Conservation (phyloP, 2,888 invertebrate genomes). For the Lithophane semibrunnea region DNA sequence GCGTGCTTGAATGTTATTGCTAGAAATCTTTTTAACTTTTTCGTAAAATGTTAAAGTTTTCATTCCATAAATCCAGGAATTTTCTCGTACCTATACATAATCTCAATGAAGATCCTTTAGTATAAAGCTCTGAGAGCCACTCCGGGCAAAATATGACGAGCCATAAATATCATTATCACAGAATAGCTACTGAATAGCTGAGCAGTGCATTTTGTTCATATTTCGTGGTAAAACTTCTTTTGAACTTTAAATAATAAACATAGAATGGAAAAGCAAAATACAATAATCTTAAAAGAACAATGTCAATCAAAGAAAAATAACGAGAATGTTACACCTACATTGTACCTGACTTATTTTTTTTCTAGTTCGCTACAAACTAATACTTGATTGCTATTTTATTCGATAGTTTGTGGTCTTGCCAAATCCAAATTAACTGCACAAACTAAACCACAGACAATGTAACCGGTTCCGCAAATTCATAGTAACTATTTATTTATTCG, state of each 20-base stretch:
- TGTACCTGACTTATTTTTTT: neutral
- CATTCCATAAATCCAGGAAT: neutral
- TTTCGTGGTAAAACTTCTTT: constrained; percentile 13
- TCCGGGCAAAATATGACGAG: constrained; percentile 37
- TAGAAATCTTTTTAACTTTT: neutral
- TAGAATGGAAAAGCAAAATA: constrained; percentile 4
- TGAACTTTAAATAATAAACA: neutral
- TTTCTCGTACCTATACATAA: neutral
- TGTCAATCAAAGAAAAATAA: neutral
- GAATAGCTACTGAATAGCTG: constrained; percentile 28
- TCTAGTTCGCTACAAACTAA: neutral
- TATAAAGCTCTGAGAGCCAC: constrained; percentile 29
- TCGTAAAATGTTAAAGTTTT: neutral
- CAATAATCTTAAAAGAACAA: neutral
- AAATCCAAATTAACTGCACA: constrained; percentile 9
- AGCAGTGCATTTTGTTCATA: constrained; percentile 34
- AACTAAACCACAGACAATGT: neutral
- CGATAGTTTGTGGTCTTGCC: constrained; percentile 2
- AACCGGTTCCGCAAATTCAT: neutral
- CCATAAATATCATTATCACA: constrained; percentile 41
- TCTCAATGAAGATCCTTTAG: neutral
- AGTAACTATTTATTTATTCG: constrained; percentile 9
- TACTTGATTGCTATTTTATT: constrained; percentile 1
- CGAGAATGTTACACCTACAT: neutral
- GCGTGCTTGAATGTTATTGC: no score